Evolutionary conservation across 2,888 invertebrate genomes (phyloP), one percentile per base, ranked within the genome.

Genomic region (Pyrgus malvae): DNA sequence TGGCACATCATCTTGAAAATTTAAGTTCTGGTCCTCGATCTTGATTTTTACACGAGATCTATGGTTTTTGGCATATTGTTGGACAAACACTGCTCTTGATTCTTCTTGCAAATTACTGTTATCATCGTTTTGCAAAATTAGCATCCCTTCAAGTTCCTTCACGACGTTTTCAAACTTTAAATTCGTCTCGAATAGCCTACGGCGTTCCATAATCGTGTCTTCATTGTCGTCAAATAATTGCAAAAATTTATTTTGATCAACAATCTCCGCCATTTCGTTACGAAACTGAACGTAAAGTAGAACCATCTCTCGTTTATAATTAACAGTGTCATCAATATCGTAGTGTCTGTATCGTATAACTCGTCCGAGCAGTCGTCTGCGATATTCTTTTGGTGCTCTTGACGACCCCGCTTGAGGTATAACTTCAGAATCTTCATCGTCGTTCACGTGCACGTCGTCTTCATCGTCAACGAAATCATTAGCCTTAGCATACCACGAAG

Each of bases 261-360:
- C 38, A 58, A 78, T 64, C 9, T 78, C 73, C 3, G 27, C 23
- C 19, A 70, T 65, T 68, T 79, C 76, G 66, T 66, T 59, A 16
- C 63, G 58, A 55, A 77, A 76, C 23, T 70, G 74, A 25, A 72
- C 27, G 55, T 74, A 67, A 40, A 77, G 60, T 5, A 62, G 62
- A 11, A 70, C 69, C 70, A 76, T 76, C 62, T 72, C 74, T 50
- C 72, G 49, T 53, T 42, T 63, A 60, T 76, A 77, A 5, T 78
- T 68, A 31, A 48, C 63, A 27, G 72, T 57, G 8, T 48, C 50
- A 49, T 56, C 63, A 57, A 72, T 70, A 62, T 76, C 70, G 56
- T 74, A 78, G 61, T 68, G 64, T 23, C 70, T 55, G 51, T 74
- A 77, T 41, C 76, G 60, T 50, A 77, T 71, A 5, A 77, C 57